Base-by-base conservation (phyloP, 1,140 invertebrate genomes). In the Steinernema feltiae region DNA sequence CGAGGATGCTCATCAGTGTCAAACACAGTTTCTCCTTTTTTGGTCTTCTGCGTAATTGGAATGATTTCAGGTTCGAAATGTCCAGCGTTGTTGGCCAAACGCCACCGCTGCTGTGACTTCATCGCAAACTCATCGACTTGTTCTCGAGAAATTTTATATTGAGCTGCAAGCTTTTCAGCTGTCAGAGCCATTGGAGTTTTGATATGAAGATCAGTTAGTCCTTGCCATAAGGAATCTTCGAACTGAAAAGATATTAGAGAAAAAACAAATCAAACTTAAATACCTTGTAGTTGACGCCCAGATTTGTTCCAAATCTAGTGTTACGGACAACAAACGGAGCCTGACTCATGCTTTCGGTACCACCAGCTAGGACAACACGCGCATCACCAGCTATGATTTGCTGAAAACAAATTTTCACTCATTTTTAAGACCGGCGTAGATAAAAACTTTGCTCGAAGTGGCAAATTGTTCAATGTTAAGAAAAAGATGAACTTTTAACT, bases 161-260 rank as follows among this genome's bases (percentile, higher is more conserved):
- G 92, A 24, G 91, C 92, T 1, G 94, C 96, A 32, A 99, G 89
- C 87, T 98, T 99, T 88, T 99, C 97, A 15, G 97, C 97, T 0
- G 97, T 99, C 77, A 97, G 87, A 2, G 93, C 97, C 97, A 99
- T 99, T 0, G 95, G 93, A 21, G 94, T 89, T 82, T 94, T 92
- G 85, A 93, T 94, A 85, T 95, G 92, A 0, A 90, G 90, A 87
- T 99, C 97, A 0, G 92, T 92, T 0, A 99, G 89, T 0, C 93
- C 92, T n/a, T 91, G 88, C 96, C 95, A 98, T 3, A 99, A 87
- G 0, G 90, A 90, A 88, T 98, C 96, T 88, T 98, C 95, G 75
- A 98, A 90, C 80, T 63, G 53, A 63, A 27, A 3, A 21, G 18
- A 41, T 18, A 18, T 41, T 63, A 63, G 24, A 15, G 7, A 27